Evolutionary conservation across 2,797 vertebrate species (phyloP).

Genomic region (Oophaga sylvatica): DNA sequence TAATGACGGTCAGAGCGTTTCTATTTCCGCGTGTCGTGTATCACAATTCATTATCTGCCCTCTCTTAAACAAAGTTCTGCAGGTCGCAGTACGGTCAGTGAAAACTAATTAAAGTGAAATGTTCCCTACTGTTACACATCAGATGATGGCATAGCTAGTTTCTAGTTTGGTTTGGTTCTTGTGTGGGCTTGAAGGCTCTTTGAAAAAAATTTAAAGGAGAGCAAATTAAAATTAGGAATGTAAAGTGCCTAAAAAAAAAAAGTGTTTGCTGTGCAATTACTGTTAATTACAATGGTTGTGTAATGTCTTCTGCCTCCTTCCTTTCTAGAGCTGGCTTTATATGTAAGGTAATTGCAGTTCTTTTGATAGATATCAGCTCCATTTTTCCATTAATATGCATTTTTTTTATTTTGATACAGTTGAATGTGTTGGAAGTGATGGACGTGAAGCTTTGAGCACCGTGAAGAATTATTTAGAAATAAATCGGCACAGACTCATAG

Average conservation of each 20-base stretch:
- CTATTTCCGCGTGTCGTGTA: constrained; percentile 18
- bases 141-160: constrained; percentile 8
- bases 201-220: neutral
- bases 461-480: too few species aligned
- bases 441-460: too few species aligned
- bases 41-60: constrained; percentile 42
- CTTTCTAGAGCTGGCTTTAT: too few species aligned
- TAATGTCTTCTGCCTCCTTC: too few species aligned
- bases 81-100: constrained; percentile 22
- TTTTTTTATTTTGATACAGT: too few species aligned
- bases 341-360: too few species aligned
- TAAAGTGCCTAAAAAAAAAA: neutral
- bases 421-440: too few species aligned
- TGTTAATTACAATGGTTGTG: neutral
- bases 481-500: too few species aligned
- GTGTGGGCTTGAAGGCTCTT: neutral
- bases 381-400: too few species aligned
- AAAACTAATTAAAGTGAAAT: constrained; percentile 48
- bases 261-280: neutral
- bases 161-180: neutral
- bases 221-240: neutral
- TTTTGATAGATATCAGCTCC: too few species aligned
- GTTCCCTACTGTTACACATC: constrained; percentile 34
- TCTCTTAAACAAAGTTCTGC: constrained; percentile 25
- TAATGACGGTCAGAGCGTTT: constrained; percentile 41